phyloP scores from a whole-genome alignment of 2,888 invertebrate species.

The Myopa tessellatipennis region DNA sequence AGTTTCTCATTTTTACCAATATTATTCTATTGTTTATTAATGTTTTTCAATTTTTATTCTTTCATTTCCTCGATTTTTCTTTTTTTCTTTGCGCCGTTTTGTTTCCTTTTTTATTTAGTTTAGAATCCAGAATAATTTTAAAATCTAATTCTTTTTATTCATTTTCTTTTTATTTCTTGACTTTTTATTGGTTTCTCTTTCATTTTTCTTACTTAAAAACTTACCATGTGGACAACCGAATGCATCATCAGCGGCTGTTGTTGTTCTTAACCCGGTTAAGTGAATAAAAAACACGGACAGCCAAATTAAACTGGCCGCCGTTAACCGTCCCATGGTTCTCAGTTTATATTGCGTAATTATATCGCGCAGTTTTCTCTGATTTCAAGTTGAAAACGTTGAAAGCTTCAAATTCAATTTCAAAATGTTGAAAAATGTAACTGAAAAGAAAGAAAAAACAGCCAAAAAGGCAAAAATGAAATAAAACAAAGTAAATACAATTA shows the following conservation, averaged over 20 bases:
- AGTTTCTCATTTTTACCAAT: too few relatives aligned
- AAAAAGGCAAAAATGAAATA: neutral
- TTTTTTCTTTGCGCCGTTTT: too few relatives aligned
- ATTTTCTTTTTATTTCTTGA: conserved; percentile 10
- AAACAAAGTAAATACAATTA: too few relatives aligned
- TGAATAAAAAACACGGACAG: conserved; percentile 66
- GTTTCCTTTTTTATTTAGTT: neutral
- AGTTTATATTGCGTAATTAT: too few relatives aligned
- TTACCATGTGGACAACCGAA: conserved; percentile 68
- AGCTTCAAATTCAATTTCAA: neutral
- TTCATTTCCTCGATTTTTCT: too few relatives aligned
- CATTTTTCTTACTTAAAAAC: conserved; percentile 47
- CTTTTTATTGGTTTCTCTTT: neutral
- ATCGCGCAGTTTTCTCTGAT: neutral
- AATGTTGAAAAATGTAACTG: too few relatives aligned
- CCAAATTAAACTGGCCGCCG: conserved; percentile 68
- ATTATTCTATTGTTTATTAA: too few relatives aligned
- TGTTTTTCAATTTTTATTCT: too few relatives aligned
- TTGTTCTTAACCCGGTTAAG: conserved; percentile 43
- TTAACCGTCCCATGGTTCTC: conserved; percentile 62
- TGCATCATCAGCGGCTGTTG: conserved; percentile 61
- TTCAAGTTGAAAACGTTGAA: neutral
- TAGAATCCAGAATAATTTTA: neutral
- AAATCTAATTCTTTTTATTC: neutral
- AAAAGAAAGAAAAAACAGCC: neutral